Evolutionary conservation across 2,888 invertebrate genomes (phyloP).

Genomic region (Stenurella melanura): DNA sequence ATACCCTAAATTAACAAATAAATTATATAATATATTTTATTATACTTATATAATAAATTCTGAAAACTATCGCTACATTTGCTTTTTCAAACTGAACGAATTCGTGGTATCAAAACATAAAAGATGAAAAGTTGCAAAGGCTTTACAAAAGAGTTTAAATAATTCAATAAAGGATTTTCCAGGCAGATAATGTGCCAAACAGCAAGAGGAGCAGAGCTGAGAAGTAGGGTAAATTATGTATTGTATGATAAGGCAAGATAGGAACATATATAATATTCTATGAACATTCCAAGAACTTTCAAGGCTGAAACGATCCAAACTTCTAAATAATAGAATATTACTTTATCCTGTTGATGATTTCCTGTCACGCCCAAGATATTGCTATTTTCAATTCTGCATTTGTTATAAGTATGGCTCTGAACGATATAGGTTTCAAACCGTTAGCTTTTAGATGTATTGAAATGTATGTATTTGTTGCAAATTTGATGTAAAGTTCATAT

Average conservation of each 20-base stretch:
- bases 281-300: not conserved
- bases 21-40: no score
- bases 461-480: not conserved
- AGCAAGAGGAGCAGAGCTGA: not conserved
- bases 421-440: not conserved
- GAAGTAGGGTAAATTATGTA: conserved; percentile 3
- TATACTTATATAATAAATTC: no score
- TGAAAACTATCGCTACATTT: not conserved
- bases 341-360: not conserved
- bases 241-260: not conserved
- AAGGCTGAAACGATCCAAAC: not conserved
- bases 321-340: not conserved
- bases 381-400: not conserved
- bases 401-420: not conserved
- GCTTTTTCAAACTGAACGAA: not conserved
- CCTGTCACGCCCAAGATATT: not conserved
- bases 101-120: not conserved
- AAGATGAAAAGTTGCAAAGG: not conserved
- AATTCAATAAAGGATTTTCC: conserved; percentile 3
- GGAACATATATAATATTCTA: not conserved
- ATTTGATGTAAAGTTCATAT: not conserved
- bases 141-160: not conserved
- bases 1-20: not conserved
- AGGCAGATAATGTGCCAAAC: not conserved
- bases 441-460: not conserved